A percentile compares a stretch with the other conserved stretches of the same genome.
phyloP scores from a whole-genome alignment of 1,140 invertebrate genomes.

The Agrypnia vestita region DNA sequence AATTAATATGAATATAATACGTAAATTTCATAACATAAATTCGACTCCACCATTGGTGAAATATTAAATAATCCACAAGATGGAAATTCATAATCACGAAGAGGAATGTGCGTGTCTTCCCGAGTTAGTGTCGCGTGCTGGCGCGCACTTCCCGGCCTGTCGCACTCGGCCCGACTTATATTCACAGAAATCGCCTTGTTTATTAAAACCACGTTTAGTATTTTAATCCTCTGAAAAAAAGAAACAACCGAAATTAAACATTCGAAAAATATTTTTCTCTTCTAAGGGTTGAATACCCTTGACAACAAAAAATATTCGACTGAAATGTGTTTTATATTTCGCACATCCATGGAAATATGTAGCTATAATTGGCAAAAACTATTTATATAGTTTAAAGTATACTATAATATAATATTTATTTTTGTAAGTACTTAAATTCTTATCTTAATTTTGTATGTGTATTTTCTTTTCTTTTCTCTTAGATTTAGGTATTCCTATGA shows the following conservation, averaged over 20 bases:
- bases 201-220: slow-evolving; percentile 26
- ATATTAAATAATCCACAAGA: slow-evolving; percentile 18
- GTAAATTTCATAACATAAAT: neutral
- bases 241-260: neutral
- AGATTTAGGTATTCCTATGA: no score
- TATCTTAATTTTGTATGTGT: no score
- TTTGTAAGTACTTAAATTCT: no score
- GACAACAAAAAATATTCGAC: no score
- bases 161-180: neutral
- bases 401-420: no score
- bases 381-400: no score
- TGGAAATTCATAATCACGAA: slow-evolving; percentile 21
- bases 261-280: neutral
- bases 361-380: no score
- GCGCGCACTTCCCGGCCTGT: neutral
- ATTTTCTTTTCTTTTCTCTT: no score
- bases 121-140: slow-evolving; percentile 21
- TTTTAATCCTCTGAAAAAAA: slow-evolving; percentile 12
- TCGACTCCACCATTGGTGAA: slow-evolving; percentile 2
- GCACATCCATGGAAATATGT: no score
- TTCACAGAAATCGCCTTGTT: slow-evolving; percentile 30
- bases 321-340: no score
- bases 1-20: no score
- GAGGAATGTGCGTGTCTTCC: neutral
- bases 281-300: neutral